These are phyloP conservation scores for Eulemur mongoz DNA, from an alignment of 2,797 vertebrate genomes.

Conservation along the genomic window DNA sequence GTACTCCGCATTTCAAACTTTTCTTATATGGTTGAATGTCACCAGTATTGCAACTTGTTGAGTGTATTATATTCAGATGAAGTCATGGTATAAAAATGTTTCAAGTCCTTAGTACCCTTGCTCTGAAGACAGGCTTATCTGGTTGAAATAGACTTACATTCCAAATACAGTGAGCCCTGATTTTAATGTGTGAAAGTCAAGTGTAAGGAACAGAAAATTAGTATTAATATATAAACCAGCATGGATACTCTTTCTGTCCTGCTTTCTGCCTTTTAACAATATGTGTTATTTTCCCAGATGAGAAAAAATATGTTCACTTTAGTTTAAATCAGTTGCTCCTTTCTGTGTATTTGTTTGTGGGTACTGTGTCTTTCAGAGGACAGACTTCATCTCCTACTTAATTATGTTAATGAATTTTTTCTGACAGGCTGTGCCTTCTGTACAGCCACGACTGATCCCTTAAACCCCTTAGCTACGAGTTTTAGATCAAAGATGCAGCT, in stretches of 20 bases:
- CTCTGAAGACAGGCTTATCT: too few species aligned
- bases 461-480: slow-evolving; percentile 15
- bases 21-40: rapidly evolving
- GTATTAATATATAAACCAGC: background rate
- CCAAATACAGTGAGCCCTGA: background rate
- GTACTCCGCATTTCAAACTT: background rate
- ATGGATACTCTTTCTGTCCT: rapidly evolving
- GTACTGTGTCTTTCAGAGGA: background rate
- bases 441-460: rapidly evolving
- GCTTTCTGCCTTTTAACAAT: rapidly evolving
- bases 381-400: background rate
- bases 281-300: background rate
- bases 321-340: background rate
- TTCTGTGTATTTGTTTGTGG: background rate
- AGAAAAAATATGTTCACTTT: too few species aligned
- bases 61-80: background rate
- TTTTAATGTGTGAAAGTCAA: background rate
- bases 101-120: background rate
- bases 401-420: background rate
- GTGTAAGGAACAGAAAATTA: background rate
- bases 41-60: background rate
- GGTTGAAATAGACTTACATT: background rate
- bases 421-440: background rate
- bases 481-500: background rate
- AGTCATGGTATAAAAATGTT: background rate